Base-by-base conservation (phyloP, 2,888 invertebrate genomes). In the Papilio elwesi region DNA sequence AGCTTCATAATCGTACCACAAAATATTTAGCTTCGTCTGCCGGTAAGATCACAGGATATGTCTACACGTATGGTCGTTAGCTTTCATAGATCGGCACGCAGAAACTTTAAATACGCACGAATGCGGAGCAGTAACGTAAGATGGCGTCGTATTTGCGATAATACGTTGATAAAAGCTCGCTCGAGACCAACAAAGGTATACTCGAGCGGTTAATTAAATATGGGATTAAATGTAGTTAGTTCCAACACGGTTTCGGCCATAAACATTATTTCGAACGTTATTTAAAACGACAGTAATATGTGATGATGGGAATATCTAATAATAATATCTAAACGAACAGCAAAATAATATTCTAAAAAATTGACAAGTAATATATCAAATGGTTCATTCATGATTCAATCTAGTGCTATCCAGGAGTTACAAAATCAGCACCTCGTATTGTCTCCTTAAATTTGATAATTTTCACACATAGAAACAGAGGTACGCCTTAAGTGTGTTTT, bases 111-210 rank as follows among this genome's bases (percentile, higher is more conserved):
- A 51, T 26, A 66, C 65, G 71, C 71, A 71, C 66, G 59, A 67
- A 67, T 72, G 52, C 68, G 63, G 68, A 48, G 49, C 49, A 48
- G 43, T 38, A 68, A 64, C 68, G 62, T 62, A 55, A 53, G 55
- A 68, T 64, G 68, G 68, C 68, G 63, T 49, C 71, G 65, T 72
- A 68, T 72, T 72, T 48, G 72, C 55, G 68, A 68, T 72, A 72
- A 53, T 36, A 68, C 59, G 67, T 51, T 36, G 52, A 68, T 68
- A 68, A 68, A 67, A 47, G 63, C 62, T 36, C 53, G 55, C 12
- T 15, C 15, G 52, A 70, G 64, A 70, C 70, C 64, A 71, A 55
- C 57, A 52, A 66, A 59, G 71, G 65, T 43, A 70, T 38, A 51
- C 7, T 16, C 43, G 51, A 59, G 43, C 43, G 59, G 13, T 68